These are phyloP conservation scores for Manis crassicaudata DNA, from an alignment of 2,797 vertebrate species.

Conservation along the genomic window DNA sequence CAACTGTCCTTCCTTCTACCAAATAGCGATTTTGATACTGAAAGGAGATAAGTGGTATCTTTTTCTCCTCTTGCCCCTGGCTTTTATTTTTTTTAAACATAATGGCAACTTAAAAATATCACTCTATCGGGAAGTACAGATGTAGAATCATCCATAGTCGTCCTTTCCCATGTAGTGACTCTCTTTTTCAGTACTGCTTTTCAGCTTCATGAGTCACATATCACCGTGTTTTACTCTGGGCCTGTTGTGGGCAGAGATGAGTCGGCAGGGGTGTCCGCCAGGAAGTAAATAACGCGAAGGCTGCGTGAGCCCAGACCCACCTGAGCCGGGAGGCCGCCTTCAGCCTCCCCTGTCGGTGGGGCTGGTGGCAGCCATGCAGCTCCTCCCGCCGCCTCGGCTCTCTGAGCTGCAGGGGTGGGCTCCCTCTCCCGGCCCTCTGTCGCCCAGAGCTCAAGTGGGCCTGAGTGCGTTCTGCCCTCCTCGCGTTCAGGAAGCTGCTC, in stretches of 20 bases:
- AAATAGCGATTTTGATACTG: not conserved
- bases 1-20: not conserved
- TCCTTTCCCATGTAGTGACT: not conserved
- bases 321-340: not conserved
- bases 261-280: not conserved
- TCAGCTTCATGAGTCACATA: not conserved
- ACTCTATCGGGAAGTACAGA: conserved; percentile 28
- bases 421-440: not conserved
- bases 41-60: not conserved
- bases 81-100: not conserved
- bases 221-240: not conserved
- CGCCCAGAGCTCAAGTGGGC: not conserved
- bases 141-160: not conserved
- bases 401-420: not conserved
- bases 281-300: conserved; percentile 1
- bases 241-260: not conserved
- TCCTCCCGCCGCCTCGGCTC: not conserved
- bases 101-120: conserved; percentile 1
- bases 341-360: not conserved
- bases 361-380: not conserved
- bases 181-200: conserved; percentile 10
- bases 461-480: not conserved
- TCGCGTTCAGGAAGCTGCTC: conserved; percentile 92
- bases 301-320: not conserved
- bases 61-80: not conserved